Evolutionary conservation across 2,888 invertebrate genomes (phyloP), one percentile per base, ranked within the genome.

Genomic region (Nemotelus pantherinus): DNA sequence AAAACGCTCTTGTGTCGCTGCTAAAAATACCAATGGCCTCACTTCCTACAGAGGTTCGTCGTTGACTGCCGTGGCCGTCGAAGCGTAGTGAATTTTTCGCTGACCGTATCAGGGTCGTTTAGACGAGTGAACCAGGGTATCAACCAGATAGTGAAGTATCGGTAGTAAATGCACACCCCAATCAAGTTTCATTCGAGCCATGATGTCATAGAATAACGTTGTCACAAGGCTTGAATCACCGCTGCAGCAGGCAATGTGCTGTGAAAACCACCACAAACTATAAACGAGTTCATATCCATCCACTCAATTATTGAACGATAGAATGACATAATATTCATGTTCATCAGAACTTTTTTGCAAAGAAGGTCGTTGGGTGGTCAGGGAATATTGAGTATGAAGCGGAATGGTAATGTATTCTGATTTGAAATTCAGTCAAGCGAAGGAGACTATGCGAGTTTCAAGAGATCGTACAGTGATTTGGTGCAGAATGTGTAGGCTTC

Each of bases 11-110:
- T 25, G 25, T 25, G 25, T 44, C 4, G 5, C 7, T 47, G 57
- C 72, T 72, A 72, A 60, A 72, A 72, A 72, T 72, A 72, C 6
- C 41, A 7, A 39, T 65, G 65, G n/a, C 47, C 4, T 65, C 10
- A n/a, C 3, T 4, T n/a, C 3, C 45, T 25, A 10, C 6, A 65
- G 4, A 45, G 47, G 25, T 10, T 53, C 10, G 58, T 0, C 47
- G 47, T 47, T 65, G 65, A 10, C 65, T 10, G 44, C 47, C 44
- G n/a, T n/a, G 1, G 44, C 47, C 44, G n/a, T n/a, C 45, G 45
- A 65, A 47, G n/a, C 10, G 65, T n/a, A n/a, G 43, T 10, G 65
- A 41, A n/a, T 65, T 4, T 25, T 25, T 25, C 2, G 47, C 25
- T 65, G 65, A 65, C 45, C 65, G 47, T n/a, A 65, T 10, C 65